phyloP scores from a whole-genome alignment of 2,113 vertebrate species.

The Mastomys coucha region DNA sequence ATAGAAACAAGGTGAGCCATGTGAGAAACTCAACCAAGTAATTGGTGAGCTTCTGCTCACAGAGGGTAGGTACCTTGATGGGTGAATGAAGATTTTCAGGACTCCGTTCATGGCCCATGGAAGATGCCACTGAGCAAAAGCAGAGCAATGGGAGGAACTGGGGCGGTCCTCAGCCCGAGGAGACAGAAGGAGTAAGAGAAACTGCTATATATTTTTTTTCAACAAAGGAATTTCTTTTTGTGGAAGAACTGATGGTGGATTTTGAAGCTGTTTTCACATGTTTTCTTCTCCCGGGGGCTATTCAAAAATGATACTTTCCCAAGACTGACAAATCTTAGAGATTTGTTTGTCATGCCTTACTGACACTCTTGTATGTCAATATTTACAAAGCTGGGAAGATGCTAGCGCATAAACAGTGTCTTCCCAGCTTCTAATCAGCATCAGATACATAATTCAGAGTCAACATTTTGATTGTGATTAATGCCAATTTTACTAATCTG shows the following conservation, averaged over 20 bases:
- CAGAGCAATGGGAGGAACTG: constrained; percentile 63
- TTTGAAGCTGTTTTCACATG: constrained; percentile 70
- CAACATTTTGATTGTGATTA: constrained; percentile 79
- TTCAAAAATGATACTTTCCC: constrained; percentile 72
- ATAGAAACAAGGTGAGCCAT: not conserved
- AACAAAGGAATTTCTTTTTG: constrained; percentile 28
- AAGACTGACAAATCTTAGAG: constrained; percentile 74
- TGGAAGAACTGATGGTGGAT: constrained; percentile 72
- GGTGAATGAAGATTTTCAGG: constrained; percentile 15
- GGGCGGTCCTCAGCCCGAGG: constrained; percentile 60
- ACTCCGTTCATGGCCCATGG: constrained; percentile 62
- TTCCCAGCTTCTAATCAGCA: constrained; percentile 84
- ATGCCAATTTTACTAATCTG: constrained; percentile 78
- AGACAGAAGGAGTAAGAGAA: constrained; percentile 44
- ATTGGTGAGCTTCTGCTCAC: constrained; percentile 65
- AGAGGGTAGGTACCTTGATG: constrained; percentile 65
- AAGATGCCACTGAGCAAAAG: not conserved
- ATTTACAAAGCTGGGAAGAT: constrained; percentile 83
- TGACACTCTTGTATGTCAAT: constrained; percentile 78
- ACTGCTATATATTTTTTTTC: constrained; percentile 59
- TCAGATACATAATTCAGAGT: constrained; percentile 78
- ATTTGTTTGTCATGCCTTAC: constrained; percentile 79
- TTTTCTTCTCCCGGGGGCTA: constrained; percentile 48
- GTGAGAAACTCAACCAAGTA: constrained; percentile 41
- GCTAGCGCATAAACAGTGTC: constrained; percentile 80